Conservation (phyloP, 2,113 vertebrate species). For the Ophthalmolycus amberensis region DNA sequence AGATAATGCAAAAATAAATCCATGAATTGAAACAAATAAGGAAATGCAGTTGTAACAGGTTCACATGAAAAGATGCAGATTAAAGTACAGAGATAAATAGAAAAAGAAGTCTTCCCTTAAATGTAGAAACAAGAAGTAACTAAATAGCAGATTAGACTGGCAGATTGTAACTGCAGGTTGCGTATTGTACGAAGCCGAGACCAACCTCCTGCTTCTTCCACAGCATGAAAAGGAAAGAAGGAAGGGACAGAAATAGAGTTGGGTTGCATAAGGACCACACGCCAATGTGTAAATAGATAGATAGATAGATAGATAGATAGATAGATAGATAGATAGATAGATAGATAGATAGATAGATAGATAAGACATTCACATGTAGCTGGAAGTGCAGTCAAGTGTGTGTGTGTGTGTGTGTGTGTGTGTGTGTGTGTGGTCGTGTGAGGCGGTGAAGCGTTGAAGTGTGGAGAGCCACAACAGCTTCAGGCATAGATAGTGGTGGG, state of each 20-base stretch:
- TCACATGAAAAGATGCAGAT: constrained; percentile 24
- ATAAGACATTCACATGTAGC: background rate
- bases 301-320: constrained; percentile 29
- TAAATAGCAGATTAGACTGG: constrained; percentile 39
- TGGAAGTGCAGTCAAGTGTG: background rate
- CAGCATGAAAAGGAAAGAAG: constrained; percentile 68
- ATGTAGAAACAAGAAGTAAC: constrained; percentile 24
- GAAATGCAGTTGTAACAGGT: background rate
- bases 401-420: constrained; percentile 20
- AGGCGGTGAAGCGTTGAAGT: constrained; percentile 55
- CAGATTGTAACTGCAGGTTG: constrained; percentile 64
- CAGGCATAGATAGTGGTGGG: constrained; percentile 50
- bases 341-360: constrained; percentile 27
- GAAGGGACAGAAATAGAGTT: constrained; percentile 70
- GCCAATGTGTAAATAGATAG: constrained; percentile 25
- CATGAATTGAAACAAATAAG: background rate
- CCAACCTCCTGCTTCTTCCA: constrained; percentile 82
- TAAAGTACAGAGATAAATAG: background rate
- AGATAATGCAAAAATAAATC: background rate
- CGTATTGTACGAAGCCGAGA: constrained; percentile 54
- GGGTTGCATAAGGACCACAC: constrained; percentile 46
- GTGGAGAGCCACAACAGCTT: constrained; percentile 65
- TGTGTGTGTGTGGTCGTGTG: constrained; percentile 44
- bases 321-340: constrained; percentile 21
- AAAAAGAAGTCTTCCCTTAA: background rate